Conservation (phyloP, 2,113 vertebrate genomes). For the Syngnathoides biaculeatus region DNA sequence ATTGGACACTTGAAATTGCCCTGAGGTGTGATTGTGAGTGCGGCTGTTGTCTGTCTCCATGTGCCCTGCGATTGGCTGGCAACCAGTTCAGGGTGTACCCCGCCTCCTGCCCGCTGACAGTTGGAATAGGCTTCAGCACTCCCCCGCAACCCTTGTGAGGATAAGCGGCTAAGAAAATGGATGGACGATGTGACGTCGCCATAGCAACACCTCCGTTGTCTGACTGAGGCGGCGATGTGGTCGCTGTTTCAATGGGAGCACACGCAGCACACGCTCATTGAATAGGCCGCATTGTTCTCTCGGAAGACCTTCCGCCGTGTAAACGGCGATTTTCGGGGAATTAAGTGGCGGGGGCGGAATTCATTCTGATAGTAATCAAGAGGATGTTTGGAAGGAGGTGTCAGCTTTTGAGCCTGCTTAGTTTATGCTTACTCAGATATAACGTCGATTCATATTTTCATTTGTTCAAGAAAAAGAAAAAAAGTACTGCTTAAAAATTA, state of each 20-base stretch:
- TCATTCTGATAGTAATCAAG: slow-evolving; percentile 27
- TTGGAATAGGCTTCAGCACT: too few species aligned
- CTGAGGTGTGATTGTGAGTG: too few species aligned
- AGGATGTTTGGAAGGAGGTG: slow-evolving; percentile 17
- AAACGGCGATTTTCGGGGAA: slow-evolving; percentile 22
- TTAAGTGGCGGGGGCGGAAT: slow-evolving; percentile 25
- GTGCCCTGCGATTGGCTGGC: too few species aligned
- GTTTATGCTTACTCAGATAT: neutral
- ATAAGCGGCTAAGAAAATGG: too few species aligned
- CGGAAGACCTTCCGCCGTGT: slow-evolving; percentile 6
- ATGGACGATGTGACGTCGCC: neutral
- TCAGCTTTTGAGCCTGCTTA: neutral
- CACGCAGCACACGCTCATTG: neutral
- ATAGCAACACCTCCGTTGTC: neutral
- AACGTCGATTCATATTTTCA: neutral
- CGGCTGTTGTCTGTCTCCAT: too few species aligned
- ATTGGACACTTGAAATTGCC: too few species aligned
- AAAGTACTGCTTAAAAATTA: too few species aligned
- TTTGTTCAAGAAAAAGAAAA: neutral
- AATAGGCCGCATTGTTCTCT: slow-evolving; percentile 3
- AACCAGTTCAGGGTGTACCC: too few species aligned
- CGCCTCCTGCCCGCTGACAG: too few species aligned
- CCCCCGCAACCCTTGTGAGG: too few species aligned
- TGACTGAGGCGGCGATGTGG: neutral
- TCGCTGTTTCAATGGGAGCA: neutral